phyloP scores from a whole-genome alignment of 2,888 invertebrate species.

The Pollenia labialis region DNA sequence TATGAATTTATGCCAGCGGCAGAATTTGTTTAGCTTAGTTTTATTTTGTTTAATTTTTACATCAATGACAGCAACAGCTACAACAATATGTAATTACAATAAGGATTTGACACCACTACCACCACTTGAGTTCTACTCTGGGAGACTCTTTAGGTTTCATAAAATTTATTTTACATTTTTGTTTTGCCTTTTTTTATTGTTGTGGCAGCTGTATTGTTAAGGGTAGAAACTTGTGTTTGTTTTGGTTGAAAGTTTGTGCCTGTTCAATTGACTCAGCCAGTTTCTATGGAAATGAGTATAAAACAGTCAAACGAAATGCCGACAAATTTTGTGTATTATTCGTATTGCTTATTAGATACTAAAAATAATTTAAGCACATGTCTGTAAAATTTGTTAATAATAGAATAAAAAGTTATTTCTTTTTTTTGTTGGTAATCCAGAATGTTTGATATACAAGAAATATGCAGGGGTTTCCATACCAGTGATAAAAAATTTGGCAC shows the following conservation, averaged over 20 bases:
- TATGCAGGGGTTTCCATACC: too few relatives aligned
- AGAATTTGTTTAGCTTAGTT: slow-evolving; percentile 36
- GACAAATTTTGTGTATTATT: not conserved
- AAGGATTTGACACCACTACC: slow-evolving; percentile 61
- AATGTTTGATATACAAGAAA: too few relatives aligned
- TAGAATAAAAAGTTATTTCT: too few relatives aligned
- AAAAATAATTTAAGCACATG: too few relatives aligned
- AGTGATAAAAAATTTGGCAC: too few relatives aligned
- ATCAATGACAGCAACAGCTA: slow-evolving; percentile 16
- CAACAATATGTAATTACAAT: slow-evolving; percentile 23
- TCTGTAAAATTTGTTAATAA: too few relatives aligned
- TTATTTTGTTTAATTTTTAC: not conserved
- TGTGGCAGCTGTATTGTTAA: not conserved
- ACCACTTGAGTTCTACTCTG: slow-evolving; percentile 49
- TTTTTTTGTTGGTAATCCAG: too few relatives aligned
- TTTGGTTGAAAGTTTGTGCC: slow-evolving; percentile 23
- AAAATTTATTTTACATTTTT: slow-evolving; percentile 11
- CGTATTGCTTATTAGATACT: not conserved
- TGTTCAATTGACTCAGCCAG: slow-evolving; percentile 39
- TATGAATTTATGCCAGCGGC: slow-evolving; percentile 49
- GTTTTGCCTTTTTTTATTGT: slow-evolving; percentile 38
- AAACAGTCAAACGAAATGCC: not conserved
- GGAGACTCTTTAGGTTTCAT: slow-evolving; percentile 10
- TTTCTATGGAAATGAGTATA: slow-evolving; percentile 48
- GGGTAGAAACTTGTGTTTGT: slow-evolving; percentile 36